Evolutionary conservation across 2,797 vertebrate genomes (phyloP).

Genomic region (Myotis planiceps): DNA sequence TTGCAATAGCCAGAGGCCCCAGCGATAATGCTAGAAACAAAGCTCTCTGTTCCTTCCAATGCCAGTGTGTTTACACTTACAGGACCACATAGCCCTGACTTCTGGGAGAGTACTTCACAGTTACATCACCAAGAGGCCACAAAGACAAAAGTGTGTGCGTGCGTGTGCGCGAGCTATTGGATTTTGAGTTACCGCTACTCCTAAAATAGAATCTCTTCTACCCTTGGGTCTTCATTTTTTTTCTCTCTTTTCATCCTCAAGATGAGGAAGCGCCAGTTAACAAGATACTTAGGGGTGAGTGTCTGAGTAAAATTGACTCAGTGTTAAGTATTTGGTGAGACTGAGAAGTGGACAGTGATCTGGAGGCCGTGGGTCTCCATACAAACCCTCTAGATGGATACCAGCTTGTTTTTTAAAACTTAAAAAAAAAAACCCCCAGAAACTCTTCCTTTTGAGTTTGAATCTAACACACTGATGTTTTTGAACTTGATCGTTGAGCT

Average conservation of each 20-base stretch:
- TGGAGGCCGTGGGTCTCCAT: background rate
- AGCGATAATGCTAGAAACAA: background rate
- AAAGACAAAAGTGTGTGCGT: background rate
- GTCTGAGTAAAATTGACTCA: conserved; percentile 41
- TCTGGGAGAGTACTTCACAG: conserved; percentile 52
- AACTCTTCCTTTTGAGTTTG: conserved; percentile 53
- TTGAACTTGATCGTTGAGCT: conserved; percentile 58
- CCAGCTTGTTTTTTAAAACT: conserved; percentile 62
- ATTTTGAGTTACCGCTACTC: conserved; percentile 46
- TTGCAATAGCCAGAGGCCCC: background rate
- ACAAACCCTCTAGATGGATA: background rate
- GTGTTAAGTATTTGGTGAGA: background rate
- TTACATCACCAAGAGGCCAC: conserved; percentile 51
- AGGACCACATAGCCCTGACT: conserved; percentile 73
- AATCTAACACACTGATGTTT: conserved; percentile 72
- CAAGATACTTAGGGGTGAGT: conserved; percentile 13
- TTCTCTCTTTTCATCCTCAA: background rate
- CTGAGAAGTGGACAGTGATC: background rate
- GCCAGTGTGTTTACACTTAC: conserved; percentile 82
- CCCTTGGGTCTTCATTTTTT: background rate
- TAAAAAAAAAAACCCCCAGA: conserved; percentile 32
- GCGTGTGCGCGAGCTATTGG: conserved; percentile 49
- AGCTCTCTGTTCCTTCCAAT: background rate
- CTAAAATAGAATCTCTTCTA: conserved; percentile 2
- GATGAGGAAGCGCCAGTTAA: conserved; percentile 19